Evolutionary conservation across 2,888 invertebrate species (phyloP), one percentile per base, ranked within the genome.

Genomic region (Corbicula japonica): DNA sequence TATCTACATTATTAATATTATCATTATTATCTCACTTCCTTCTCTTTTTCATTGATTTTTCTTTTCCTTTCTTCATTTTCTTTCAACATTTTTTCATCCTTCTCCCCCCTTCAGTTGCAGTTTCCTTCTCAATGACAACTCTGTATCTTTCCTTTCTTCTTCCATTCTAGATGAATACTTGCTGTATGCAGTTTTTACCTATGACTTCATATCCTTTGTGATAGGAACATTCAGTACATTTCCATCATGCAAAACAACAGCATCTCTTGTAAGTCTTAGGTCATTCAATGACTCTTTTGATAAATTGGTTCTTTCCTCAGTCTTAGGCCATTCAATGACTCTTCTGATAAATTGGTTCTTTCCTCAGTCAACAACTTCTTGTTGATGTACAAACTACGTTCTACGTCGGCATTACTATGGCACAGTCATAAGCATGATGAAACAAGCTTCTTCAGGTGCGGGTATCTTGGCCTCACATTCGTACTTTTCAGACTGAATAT

Each of bases 381-480:
- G 38, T 80, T 73, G 10, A 58, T 41, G 23, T 68, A 73, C 12
- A 72, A 41, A 35, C 73, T 73, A 41, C 78, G 68, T 44, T 78
- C 78, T 15, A 73, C 69, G 44, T 78, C 73, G 34, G 72, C 72
- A 78, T 78, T 73, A 18, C 77, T 62, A 62, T 61, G 72, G n/a
- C 61, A 61, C 52, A 72, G 30, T 44, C 72, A 77, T 35, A 72
- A 32, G 15, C 56, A 56, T 52, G 77, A 62, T 44, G 61, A 72
- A 34, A 77, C 72, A 12, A 77, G 34, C 15, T 58, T 50, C 21
- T 61, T 66, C 23, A 66, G 50, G 60, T 56, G 68, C 61, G 68
- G 68, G 61, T 62, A 63, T 30, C 41, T 73, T 41, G 21, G 48
- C 38, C 66, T 35, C 28, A 28, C 61, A 56, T 63, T 62, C 62